Base-by-base conservation (phyloP, 2,113 vertebrate genomes). In the Gymnocephalus cernua region DNA sequence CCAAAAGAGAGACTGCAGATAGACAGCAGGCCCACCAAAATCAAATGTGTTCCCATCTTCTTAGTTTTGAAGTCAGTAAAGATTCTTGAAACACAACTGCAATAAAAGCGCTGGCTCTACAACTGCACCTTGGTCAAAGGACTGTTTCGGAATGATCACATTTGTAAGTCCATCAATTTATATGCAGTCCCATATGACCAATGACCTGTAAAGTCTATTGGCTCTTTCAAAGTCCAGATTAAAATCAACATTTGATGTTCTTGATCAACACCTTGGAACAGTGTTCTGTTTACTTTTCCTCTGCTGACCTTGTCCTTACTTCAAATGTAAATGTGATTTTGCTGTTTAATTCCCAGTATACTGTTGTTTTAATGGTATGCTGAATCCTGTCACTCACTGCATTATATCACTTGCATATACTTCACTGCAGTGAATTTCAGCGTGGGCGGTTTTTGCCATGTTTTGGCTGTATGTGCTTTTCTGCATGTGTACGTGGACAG, bases 41-140 rank as follows among this genome's bases (percentile, higher is more conserved):
- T 32, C 44, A 44, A 53, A 67, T 15, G 4, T 11, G 11, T 12
- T 16, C 4, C 48, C 90, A 93, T 93, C 29, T 69, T 75, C 12
- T 38, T 41, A 4, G 64, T 41, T 21, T 50, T 19, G 14, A 32
- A 21, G 15, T 4, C 23, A 53, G 8, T 16, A 19, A 6, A 66
- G 41, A 16, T 58, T 35, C 18, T 38, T 38, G 9, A 73, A 61
- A 13, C 44, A 25, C 54, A 27, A 13, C 15, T 62, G 7, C 21
- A 61, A 44, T 70, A 32, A 25, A 50, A 51, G 0, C 61, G 21
- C 0, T 41, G 44, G 8, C 32, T 61, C 25, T 47, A 58, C 56
- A 54, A 41, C 27, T 50, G 27, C 11, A 62, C 7, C 10, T 0
- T 65, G 35, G 4, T 8, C 38, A 11, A 41, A 41, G 38, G 38